Conservation (phyloP, 2,113 vertebrate species). For the Genyomyrus donnyi region DNA sequence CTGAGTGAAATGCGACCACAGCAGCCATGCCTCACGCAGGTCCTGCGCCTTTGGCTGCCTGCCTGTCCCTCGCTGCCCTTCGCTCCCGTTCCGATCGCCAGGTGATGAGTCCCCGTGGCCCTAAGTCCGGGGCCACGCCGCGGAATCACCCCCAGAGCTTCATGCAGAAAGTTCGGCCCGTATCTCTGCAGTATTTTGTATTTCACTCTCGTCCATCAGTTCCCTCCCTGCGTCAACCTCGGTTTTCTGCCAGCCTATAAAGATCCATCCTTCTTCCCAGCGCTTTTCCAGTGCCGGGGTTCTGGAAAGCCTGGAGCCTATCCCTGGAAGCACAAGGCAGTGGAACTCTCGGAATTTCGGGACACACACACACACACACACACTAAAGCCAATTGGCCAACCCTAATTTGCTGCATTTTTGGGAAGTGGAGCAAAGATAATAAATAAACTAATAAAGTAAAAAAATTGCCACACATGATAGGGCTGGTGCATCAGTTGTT, state of each 20-base stretch:
- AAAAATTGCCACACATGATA: neutral
- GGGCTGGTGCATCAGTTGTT: neutral
- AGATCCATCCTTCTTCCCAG: neutral
- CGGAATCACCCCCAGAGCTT: neutral
- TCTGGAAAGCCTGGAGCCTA: neutral
- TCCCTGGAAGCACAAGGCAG: neutral
- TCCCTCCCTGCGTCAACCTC: neutral
- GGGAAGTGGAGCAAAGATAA: neutral
- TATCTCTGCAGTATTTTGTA: neutral
- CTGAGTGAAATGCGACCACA: constrained; percentile 61
- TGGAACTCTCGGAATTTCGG: neutral
- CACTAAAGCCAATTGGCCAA: neutral
- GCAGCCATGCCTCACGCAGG: constrained; percentile 39
- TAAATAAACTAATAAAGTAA: neutral
- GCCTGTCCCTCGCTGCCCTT: too few species aligned
- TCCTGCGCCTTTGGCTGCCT: neutral
- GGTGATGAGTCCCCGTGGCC: neutral
- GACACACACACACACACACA: neutral
- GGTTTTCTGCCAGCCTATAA: neutral
- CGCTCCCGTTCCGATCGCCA: neutral
- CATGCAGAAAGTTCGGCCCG: neutral
- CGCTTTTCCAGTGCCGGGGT: neutral
- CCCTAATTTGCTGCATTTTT: neutral
- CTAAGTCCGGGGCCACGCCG: neutral
- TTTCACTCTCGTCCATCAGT: neutral